Evolutionary conservation across 2,113 vertebrate species (phyloP).

Genomic region (Otis tarda): DNA sequence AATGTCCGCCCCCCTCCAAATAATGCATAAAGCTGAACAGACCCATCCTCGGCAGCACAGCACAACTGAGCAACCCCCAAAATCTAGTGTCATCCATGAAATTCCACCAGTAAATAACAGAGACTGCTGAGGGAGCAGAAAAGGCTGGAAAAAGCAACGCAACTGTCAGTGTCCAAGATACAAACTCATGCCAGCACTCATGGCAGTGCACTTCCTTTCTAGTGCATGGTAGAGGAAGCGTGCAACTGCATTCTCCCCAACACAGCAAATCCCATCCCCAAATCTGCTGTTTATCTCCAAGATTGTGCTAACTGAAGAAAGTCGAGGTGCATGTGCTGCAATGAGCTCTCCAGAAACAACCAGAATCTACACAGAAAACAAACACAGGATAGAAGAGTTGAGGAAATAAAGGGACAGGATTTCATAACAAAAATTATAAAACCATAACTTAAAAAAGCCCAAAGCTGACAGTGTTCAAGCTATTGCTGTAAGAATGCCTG

Average conservation of each 20-base stretch:
- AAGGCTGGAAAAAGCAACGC: neutral
- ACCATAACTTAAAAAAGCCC: slow-evolving; percentile 9
- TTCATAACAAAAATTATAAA: neutral
- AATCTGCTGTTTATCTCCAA: neutral
- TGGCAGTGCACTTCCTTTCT: too few species aligned
- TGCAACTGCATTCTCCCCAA: neutral
- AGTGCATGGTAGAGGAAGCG: neutral
- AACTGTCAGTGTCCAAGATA: neutral
- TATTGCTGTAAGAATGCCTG: slow-evolving; percentile 23
- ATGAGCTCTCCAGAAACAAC: neutral
- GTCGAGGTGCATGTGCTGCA: neutral
- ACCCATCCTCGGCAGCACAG: neutral
- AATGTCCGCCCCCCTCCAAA: accelerated
- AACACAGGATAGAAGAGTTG: neutral
- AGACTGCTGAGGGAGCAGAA: neutral
- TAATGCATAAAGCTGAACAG: neutral
- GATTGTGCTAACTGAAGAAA: neutral
- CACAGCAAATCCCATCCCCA: neutral
- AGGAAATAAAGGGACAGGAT: neutral
- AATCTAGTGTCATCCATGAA: neutral
- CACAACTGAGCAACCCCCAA: neutral
- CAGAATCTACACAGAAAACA: neutral
- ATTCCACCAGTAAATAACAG: neutral
- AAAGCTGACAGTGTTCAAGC: neutral
- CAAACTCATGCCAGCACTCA: neutral